Conservation (phyloP, 64 coral and sea anemone species). For the Actinia tenebrosa region DNA sequence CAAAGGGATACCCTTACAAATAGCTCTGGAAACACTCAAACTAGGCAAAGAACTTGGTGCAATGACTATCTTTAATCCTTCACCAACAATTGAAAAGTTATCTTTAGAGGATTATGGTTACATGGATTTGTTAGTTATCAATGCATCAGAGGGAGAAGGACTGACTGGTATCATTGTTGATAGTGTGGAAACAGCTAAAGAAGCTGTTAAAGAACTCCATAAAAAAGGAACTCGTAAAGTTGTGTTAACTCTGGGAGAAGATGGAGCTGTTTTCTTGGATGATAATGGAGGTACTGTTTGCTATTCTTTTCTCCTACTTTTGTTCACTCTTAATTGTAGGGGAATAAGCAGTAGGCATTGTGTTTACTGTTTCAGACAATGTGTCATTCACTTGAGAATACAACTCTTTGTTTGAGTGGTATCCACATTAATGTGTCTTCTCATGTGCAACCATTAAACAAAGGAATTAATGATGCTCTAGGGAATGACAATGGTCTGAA, state of each 20-base stretch:
- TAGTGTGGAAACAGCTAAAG: conserved; percentile 51
- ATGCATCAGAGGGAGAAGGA: conserved; percentile 68
- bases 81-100: conserved; percentile 57
- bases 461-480: too few relatives aligned
- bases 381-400: too few relatives aligned
- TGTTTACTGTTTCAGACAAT: too few relatives aligned
- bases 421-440: too few relatives aligned
- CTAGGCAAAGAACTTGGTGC: conserved; percentile 64
- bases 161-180: conserved; percentile 55
- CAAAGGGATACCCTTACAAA: conserved; percentile 76
- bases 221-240: conserved; percentile 54
- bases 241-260: conserved; percentile 70
- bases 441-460: too few relatives aligned
- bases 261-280: conserved; percentile 70
- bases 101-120: conserved; percentile 34
- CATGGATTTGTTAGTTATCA: conserved; percentile 64
- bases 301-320: too few relatives aligned
- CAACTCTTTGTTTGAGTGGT: too few relatives aligned
- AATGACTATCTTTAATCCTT: conserved; percentile 83
- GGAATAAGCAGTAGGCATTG: too few relatives aligned
- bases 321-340: too few relatives aligned
- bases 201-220: conserved; percentile 58
- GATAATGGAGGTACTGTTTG: background rate
- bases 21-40: conserved; percentile 44
- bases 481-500: too few relatives aligned